Base-by-base conservation (phyloP, 2,888 invertebrate genomes). In the Troides aeacus region DNA sequence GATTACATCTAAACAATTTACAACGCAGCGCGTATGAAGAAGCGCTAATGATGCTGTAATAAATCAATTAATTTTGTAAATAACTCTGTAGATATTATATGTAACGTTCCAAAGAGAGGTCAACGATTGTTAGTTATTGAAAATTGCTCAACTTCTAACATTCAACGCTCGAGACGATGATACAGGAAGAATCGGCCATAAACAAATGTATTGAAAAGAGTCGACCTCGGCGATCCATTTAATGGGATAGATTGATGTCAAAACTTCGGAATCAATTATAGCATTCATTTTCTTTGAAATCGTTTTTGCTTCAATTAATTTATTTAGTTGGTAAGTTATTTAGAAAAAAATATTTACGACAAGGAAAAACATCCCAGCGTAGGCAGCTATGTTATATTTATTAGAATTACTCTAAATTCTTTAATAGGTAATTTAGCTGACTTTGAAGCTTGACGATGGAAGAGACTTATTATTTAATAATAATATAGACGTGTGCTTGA, bases 101-200 rank as follows among this genome's bases (percentile, higher is more conserved):
- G 76, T 72, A 76, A 79, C 79, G 77, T 84, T 83, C 78, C 75
- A 76, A 70, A 42, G 73, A 81, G 79, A 89, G 87, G 88, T 86
- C 87, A 76, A 75, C 73, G 72, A 84, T 88, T 88, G 85, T 87
- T 79, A 70, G 67, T 59, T 74, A 75, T 76, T 80, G 74, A 77
- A 81, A 80, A 79, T 79, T 79, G 77, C 77, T 81, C 76, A 74
- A 74, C 73, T 66, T 74, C 71, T 77, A 81, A 75, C 80, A 84
- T 85, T 84, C 82, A 83, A 75, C 77, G 73, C 72, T 75, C 77
- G 71, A 62, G 71, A 70, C 71, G 69, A 68, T 72, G 72, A 74
- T 75, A 67, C 71, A 81, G 80, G 79, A 82, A 81, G 80, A 76
- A 66, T 68, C 56, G 68, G 72, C 57, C 36, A 68, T 76, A 72